phyloP scores from a whole-genome alignment of 2,888 invertebrate species.

The Ennomos erosarius region DNA sequence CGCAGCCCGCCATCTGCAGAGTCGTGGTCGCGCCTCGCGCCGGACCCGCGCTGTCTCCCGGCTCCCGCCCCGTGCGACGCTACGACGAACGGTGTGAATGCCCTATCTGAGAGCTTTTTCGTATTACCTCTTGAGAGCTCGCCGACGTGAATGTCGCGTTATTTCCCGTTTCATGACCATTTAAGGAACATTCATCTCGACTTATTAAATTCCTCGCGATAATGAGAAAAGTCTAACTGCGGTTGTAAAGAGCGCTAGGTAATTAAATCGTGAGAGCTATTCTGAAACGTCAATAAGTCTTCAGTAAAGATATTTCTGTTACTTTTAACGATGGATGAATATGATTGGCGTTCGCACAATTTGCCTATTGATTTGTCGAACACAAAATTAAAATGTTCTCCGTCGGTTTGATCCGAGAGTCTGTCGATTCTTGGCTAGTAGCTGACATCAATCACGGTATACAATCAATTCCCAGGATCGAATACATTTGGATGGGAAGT shows the following conservation, averaged over 20 bases:
- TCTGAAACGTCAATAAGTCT: constrained; percentile 13
- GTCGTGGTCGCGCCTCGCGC: constrained; percentile 44
- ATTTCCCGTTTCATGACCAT: constrained; percentile 16
- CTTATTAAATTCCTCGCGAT: constrained; percentile 31
- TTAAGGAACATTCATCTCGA: constrained; percentile 25
- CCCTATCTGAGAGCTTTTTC: constrained; percentile 50
- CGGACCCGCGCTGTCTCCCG: constrained; percentile 40
- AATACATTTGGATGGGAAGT: constrained; percentile 26
- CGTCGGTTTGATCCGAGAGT: constrained; percentile 21
- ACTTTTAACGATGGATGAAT: constrained; percentile 12
- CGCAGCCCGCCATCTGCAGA: constrained; percentile 78
- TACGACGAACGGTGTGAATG: constrained; percentile 61
- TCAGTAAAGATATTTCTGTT: constrained; percentile 7
- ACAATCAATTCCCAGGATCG: constrained; percentile 46
- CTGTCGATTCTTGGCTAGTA: constrained; percentile 40
- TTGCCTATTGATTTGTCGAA: constrained; percentile 30
- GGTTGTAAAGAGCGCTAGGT: constrained; percentile 15
- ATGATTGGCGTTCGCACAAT: constrained; percentile 29
- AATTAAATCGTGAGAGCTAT: constrained; percentile 26
- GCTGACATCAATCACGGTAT: constrained; percentile 51
- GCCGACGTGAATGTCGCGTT: constrained; percentile 24
- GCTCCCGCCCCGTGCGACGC: constrained; percentile 47
- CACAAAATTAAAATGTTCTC: constrained; percentile 33
- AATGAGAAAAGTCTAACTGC: constrained; percentile 21
- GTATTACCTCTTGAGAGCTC: constrained; percentile 26